Conservation (phyloP, 1,140 invertebrate species). For the Brachionus paranguensis region DNA sequence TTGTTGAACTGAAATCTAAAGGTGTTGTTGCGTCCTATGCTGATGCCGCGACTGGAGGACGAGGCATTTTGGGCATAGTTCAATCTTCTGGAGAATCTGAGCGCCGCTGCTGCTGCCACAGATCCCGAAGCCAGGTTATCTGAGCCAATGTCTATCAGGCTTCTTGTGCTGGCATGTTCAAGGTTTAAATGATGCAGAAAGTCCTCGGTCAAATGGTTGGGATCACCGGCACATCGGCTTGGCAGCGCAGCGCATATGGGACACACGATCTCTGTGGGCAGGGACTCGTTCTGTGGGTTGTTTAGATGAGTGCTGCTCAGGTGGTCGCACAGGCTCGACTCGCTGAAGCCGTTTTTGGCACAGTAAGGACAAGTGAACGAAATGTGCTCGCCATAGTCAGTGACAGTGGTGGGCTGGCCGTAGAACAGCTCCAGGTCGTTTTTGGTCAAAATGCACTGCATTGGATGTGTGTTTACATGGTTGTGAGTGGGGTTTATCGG, state of each 20-base stretch:
- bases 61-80: constrained; percentile 29
- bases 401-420: background rate
- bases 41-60: background rate
- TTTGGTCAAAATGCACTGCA: constrained; percentile 52
- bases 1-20: constrained; percentile 32
- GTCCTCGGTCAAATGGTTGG: constrained; percentile 93
- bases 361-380: constrained; percentile 94
- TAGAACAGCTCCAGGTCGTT: constrained; percentile 18
- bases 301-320: constrained; percentile 80
- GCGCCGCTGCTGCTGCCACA: background rate
- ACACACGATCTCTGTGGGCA: constrained; percentile 65
- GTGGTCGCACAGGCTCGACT: constrained; percentile 82
- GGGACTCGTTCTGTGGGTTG: constrained; percentile 58
- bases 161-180: constrained; percentile 64
- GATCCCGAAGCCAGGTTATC: background rate
- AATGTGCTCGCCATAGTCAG: constrained; percentile 57
- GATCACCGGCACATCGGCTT: constrained; percentile 69
- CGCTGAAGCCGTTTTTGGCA: constrained; percentile 81
- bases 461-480: constrained; percentile 29
- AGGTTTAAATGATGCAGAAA: constrained; percentile 88
- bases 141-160: background rate
- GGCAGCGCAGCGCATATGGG: constrained; percentile 89
- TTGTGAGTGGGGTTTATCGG: background rate
- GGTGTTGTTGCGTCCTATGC: background rate
- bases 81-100: constrained; percentile 25